Base-by-base conservation (phyloP, 2,113 vertebrate species). In the Origma solitaria region DNA sequence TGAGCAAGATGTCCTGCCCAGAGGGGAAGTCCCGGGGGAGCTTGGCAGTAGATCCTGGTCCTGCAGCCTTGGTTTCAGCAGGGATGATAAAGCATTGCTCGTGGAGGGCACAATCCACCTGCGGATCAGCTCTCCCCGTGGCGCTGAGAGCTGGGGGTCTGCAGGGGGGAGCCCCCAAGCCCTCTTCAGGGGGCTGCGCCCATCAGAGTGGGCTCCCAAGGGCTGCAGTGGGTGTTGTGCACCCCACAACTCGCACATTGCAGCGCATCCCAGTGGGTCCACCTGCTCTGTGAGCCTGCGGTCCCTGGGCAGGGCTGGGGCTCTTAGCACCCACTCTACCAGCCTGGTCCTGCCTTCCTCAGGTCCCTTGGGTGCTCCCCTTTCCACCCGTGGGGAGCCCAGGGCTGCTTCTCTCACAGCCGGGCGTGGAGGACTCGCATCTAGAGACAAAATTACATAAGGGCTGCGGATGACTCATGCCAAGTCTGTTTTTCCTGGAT, bases 1-100 rank as follows among this genome's bases (percentile, higher is more conserved):
- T 9, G 20, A 28, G 65, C 37, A 9, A 10, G n/a, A 2, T 0
- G 5, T 30, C 57, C 27, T 8, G 58, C 15, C 49, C 3, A 0
- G 2, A 27, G 23, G 42, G 16, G 35, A 49, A 23, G 38, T 58
- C 65, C 70, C 5, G 0, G 6, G 25, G 3, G 27, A 5, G 8
- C 1, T 6, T 1, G 53, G 44, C 24, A 9, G 37, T 11, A 20
- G 19, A n/a, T 69, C 42, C 31, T 19, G 50, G 7, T 64, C 60
- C 35, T 7, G 33, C 66, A 38, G 57, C 42, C 31, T 40, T 20
- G 69, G 2, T 35, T 42, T 58, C 30, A 33, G 69, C 69, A 5
- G n/a, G 4, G 9, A 2, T 49, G 28, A 30, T 31, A 16, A 27
- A 60, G 21, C 33, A 2, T 6, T 3, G 0, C 24, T 31, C 1